Base-by-base conservation (phyloP, 2,113 vertebrate species). In the Natator depressus region DNA sequence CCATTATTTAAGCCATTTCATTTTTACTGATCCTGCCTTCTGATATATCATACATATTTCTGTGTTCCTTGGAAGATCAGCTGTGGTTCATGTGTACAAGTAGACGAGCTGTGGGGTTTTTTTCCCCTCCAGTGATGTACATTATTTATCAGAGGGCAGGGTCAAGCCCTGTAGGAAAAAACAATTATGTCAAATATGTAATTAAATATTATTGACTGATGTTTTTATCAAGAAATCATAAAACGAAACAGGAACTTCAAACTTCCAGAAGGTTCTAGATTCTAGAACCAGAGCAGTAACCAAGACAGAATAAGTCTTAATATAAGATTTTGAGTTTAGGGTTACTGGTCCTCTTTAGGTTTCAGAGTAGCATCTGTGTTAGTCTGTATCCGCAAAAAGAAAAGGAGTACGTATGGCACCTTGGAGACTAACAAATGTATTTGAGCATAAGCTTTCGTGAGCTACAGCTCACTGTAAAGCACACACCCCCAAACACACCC, bases 91-190 rank as follows among this genome's bases (percentile, higher is more conserved):
- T 14, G 16, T 17, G 59, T 72, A 90, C 3, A 24, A 82, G 46
- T 2, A 62, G 6, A 13, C 2, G 17, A 12, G 3, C 16, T 59
- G 16, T 35, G 59, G 80, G 51, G 8, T 53, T 42, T 31, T 31
- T 13, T 6, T 12, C 12, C 12, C 5, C 19, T 1, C 6, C 5
- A 69, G 8, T 57, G 8, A 55, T 42, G 3, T 42, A 57, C 5
- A 29, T 35, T 22, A 10, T 29, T 4, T 51, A 46, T n/a, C 46
- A 69, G 78, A 51, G 10, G 50, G 11, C 11, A 59, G 27, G 57
- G 46, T 51, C n/a, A 72, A 57, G 50, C 10, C 29, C 35, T 49
- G 12, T 72, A 12, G n/a, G 8, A 72, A 72, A 55, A 87, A 72
- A 29, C 69, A 72, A 79, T 9, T 29, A 9, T 84, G 17, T 51